Base-by-base conservation (phyloP, 1,140 invertebrate species). In the Lutraria rhynchaena region DNA sequence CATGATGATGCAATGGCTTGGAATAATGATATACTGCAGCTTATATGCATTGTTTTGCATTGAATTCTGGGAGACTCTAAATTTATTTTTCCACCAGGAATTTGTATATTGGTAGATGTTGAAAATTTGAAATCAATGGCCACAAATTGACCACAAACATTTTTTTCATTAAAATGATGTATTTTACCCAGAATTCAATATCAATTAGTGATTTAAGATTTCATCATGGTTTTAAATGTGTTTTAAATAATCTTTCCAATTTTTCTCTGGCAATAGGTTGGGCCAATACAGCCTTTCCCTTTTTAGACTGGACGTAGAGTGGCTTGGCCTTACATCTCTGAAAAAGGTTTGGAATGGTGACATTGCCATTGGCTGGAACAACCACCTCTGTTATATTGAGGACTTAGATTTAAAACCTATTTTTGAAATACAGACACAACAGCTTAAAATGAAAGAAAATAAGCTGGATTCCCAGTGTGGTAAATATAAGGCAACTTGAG, bases 351-450 rank as follows among this genome's bases (percentile, higher is more conserved):
- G 95, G 70, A 96, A 97, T 15, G 98, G 98, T 3, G 95, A 95
- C 4, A 95, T 99, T 27, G 95, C 95, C 11, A 98, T 99, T 75
- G 92, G 97, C 83, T 96, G 98, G 91, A 99, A 99, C 89, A 94
- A 94, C 76, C 94, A 98, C 61, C 93, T 99, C 0, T 99, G 98
- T 92, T 99, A 96, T 90, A 96, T 96, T 0, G 94, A 96, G 35
- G 95, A 95, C 35, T 96, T 99, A 57, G 95, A 96, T 58, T 99
- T 97, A 97, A 93, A 93, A 3, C 95, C 94, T 84, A 94, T 99
- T 11, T 95, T 94, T 81, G 95, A 95, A 87, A 60, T 33, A 35
- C 31, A 41, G 17, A 55, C 78, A 22, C 86, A 90, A 51, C 29
- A 60, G 29, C 57, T 70, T 27, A 69, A 44, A 27, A 33, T 41